phyloP scores from a whole-genome alignment of 1,140 invertebrate genomes.

The Nasonia vitripennis region DNA sequence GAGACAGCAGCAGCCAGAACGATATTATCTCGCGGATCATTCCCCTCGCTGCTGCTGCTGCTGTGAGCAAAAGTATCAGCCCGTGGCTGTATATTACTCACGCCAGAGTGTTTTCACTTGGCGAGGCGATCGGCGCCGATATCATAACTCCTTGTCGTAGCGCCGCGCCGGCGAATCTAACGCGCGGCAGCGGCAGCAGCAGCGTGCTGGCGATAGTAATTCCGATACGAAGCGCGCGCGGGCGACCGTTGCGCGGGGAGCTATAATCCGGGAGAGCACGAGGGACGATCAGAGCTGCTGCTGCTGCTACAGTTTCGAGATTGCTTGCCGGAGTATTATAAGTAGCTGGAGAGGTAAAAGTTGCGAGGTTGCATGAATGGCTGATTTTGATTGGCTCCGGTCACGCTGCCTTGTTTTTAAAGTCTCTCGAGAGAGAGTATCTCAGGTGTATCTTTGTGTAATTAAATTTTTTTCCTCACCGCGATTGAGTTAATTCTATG shows the following conservation, averaged over 20 bases:
- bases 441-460: too few relatives aligned
- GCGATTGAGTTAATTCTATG: too few relatives aligned
- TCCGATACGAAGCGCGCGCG: conserved; percentile 61
- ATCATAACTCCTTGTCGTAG: conserved; percentile 75
- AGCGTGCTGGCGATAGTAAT: conserved; percentile 67
- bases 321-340: not conserved
- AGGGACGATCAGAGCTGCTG: conserved; percentile 36
- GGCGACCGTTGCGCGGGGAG: conserved; percentile 21
- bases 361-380: not conserved
- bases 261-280: conserved; percentile 43
- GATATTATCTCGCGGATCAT: conserved; percentile 73
- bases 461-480: too few relatives aligned
- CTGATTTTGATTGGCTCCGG: not conserved
- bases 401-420: not conserved
- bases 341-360: not conserved
- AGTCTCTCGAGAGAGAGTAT: too few relatives aligned
- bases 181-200: conserved; percentile 56
- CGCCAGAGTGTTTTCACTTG: conserved; percentile 75
- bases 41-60: conserved; percentile 59
- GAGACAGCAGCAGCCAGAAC: conserved; percentile 45
- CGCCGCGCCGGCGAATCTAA: conserved; percentile 66
- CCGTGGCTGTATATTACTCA: conserved; percentile 75
- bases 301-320: conserved; percentile 11
- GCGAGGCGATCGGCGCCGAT: conserved; percentile 73
- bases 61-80: conserved; percentile 67